Conservation (phyloP, 2,888 invertebrate species). For the Taenaris catops region DNA sequence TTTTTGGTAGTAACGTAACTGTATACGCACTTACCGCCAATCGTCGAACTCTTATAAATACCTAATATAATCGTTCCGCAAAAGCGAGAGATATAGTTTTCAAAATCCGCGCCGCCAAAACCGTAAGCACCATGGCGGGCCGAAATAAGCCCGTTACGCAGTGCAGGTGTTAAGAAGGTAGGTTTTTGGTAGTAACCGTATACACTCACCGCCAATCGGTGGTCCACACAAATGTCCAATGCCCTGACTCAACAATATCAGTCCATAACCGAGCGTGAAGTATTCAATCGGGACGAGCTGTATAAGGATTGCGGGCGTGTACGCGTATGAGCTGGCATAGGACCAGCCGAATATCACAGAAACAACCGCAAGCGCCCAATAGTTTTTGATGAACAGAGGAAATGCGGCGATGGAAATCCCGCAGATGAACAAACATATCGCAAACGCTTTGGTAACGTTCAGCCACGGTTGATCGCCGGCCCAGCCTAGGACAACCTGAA, state of each 20-base stretch:
- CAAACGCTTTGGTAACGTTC: slow-evolving; percentile 91
- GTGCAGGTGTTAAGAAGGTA: too few relatives aligned
- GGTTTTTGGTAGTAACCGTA: too few relatives aligned
- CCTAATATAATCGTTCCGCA: too few relatives aligned
- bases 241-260: slow-evolving; percentile 93
- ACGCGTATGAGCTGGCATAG: slow-evolving; percentile 94
- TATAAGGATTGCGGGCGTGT: slow-evolving; percentile 94
- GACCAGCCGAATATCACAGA: slow-evolving; percentile 90
- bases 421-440: slow-evolving; percentile 85
- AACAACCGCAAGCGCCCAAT: slow-evolving; percentile 59
- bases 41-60: too few relatives aligned
- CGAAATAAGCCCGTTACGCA: too few relatives aligned
- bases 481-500: slow-evolving; percentile 89
- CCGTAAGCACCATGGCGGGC: too few relatives aligned
- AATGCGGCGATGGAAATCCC: slow-evolving; percentile 81
- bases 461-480: slow-evolving; percentile 93
- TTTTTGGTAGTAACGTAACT: too few relatives aligned
- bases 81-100: too few relatives aligned
- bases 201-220: slow-evolving; percentile 90
- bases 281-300: slow-evolving; percentile 93
- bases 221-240: slow-evolving; percentile 96
- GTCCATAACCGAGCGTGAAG: slow-evolving; percentile 95
- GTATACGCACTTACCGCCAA: too few relatives aligned
- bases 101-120: too few relatives aligned
- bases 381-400: slow-evolving; percentile 75